Conservation (phyloP, 2,888 invertebrate species). For the Tillus elongatus region DNA sequence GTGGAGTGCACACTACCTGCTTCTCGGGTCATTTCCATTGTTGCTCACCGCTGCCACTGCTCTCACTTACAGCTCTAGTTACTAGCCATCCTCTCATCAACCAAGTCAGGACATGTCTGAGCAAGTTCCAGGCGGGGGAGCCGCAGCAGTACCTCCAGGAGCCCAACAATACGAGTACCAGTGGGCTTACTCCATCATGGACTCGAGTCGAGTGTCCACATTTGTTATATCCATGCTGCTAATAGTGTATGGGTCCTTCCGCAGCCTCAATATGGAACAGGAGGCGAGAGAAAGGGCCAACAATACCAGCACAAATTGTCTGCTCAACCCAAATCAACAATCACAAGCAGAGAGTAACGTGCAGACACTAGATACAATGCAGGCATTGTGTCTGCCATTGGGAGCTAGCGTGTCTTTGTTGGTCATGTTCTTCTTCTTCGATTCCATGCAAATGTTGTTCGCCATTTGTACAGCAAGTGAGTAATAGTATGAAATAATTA, state of each 20-base stretch:
- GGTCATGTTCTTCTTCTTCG: conserved; percentile 98
- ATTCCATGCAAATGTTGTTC: conserved; percentile 94
- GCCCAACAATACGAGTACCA: conserved; percentile 62
- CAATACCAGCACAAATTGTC: conserved; percentile 32
- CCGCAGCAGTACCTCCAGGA: too few species aligned
- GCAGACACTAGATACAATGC: conserved; percentile 93
- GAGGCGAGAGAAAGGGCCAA: conserved; percentile 68
- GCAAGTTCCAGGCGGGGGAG: too few species aligned
- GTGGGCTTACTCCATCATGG: conserved; percentile 94
- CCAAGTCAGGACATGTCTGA: too few species aligned
- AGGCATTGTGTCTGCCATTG: conserved; percentile 90
- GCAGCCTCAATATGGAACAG: conserved; percentile 92
- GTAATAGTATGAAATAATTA: too few species aligned
- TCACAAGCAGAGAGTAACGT: conserved; percentile 44
- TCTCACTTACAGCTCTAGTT: too few species aligned
- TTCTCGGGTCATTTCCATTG: too few species aligned
- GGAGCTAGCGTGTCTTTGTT: conserved; percentile 93
- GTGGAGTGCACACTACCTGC: too few species aligned
- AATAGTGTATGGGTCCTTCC: conserved; percentile 95
- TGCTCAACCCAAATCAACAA: conserved; percentile 35
- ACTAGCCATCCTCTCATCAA: too few species aligned
- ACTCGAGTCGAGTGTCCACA: conserved; percentile 93
- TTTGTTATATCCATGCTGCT: conserved; percentile 95
- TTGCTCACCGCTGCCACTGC: too few species aligned
- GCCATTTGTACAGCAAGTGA: conserved; percentile 95